Evolutionary conservation across 2,113 vertebrate species (phyloP).

Genomic region (Pterophyllum scalare): DNA sequence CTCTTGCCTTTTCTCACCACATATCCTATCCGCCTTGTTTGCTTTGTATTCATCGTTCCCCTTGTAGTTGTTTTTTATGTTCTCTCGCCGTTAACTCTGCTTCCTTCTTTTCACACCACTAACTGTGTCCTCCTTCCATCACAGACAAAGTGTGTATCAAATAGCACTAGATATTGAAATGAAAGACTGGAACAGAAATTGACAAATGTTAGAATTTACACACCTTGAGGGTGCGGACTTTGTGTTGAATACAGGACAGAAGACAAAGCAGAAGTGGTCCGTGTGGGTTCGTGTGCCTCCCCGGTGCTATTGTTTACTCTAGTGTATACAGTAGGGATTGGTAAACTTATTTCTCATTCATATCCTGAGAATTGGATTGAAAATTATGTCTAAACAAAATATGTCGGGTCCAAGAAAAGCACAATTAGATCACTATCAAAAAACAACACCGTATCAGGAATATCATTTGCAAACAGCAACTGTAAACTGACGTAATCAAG

Average conservation of each 20-base stretch:
- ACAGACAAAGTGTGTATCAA: slow-evolving; percentile 37
- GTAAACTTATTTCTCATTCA: neutral
- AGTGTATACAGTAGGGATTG: neutral
- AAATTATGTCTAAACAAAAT: neutral
- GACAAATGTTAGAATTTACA: slow-evolving; percentile 40
- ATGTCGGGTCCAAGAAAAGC: neutral
- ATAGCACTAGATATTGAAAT: slow-evolving; percentile 47
- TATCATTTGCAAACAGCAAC: neutral
- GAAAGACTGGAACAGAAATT: slow-evolving; percentile 31
- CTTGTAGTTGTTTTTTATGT: neutral
- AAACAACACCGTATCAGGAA: neutral
- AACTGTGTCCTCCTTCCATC: neutral
- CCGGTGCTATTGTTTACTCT: neutral
- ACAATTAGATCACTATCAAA: neutral
- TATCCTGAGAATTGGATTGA: neutral
- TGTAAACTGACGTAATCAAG: neutral
- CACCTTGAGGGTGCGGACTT: neutral
- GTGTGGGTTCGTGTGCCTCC: neutral
- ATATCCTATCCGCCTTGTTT: slow-evolving; percentile 47
- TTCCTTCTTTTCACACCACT: slow-evolving; percentile 25
- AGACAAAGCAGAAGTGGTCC: neutral
- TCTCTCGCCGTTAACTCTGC: neutral
- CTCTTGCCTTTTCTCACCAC: slow-evolving; percentile 5
- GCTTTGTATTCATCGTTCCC: slow-evolving; percentile 18
- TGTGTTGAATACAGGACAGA: neutral